Evolutionary conservation across 2,888 invertebrate genomes (phyloP), one percentile per base, ranked within the genome.

Genomic region (Sarcophaga subvicina): DNA sequence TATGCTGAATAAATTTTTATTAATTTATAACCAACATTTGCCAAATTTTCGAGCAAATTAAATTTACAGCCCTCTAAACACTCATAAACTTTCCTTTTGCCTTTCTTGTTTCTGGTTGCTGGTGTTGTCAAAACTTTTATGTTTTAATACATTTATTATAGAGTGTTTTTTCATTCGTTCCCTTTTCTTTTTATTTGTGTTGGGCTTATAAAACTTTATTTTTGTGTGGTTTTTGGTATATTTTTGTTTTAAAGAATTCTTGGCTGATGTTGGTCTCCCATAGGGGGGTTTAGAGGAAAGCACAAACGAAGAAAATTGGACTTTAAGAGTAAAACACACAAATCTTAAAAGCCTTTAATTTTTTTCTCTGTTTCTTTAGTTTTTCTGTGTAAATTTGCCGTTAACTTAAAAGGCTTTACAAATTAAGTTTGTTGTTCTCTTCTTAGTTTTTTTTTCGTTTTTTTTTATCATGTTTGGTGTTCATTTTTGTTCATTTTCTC

Each of bases 71-170:
- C 45, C 86, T 76, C 76, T 72, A 59, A 45, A 67, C 86, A 69
- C 80, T 64, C 83, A 80, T 87, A 84, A 84, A 81, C 71, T 81
- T 62, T 79, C 37, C 2, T 4, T 54, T 54, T 54, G 37, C 37
- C 17, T 54, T 54, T 54, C 3, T 54, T 54, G 12, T 54, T 54
- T 0, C 54, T 54, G 17, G 12, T 54, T 75, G 79, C 81, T 78
- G 81, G 17, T 62, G 78, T 76, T 86, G 83, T 80, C 86, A 87
- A 84, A 87, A 83, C 75, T 84, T 86, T 83, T 78, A 69, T 77
- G 71, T 54, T 80, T 80, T 67, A 84, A 85, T 80, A 80, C 71
- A 66, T 83, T 78, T 78, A 83, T 72, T 72, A 83, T 59, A 22
- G 60, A 60, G 37, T 54, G 14, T 49, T 20, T 11, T 45, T 49